Evolutionary conservation across 2,888 invertebrate genomes (phyloP).

Genomic region (Chrysotoxum bicinctum): DNA sequence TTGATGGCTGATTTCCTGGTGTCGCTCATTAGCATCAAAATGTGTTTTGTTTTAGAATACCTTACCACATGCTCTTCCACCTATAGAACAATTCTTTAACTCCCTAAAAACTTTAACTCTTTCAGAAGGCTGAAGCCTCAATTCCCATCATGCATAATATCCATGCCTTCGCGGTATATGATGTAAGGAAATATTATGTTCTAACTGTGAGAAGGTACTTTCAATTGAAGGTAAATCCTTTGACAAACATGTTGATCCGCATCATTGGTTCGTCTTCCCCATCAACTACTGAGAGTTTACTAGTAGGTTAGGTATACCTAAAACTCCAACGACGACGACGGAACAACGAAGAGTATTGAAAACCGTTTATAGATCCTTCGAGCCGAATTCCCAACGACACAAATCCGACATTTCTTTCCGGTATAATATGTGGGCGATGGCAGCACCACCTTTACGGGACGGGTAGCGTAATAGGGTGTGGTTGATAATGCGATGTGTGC

Average conservation of each 20-base stretch:
- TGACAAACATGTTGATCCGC: conserved; percentile 69
- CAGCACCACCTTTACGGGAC: neutral
- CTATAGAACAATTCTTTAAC: neutral
- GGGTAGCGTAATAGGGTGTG: neutral
- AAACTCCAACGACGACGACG: neutral
- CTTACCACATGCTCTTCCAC: neutral
- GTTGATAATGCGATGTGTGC: conserved; percentile 13
- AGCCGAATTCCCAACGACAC: conserved; percentile 65
- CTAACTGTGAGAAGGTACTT: conserved; percentile 40
- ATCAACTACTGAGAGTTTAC: neutral
- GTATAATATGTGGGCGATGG: conserved; percentile 32
- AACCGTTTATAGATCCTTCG: conserved; percentile 68
- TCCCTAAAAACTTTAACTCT: neutral
- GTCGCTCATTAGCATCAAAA: conserved; percentile 48
- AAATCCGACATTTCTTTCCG: conserved; percentile 65
- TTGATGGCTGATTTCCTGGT: conserved; percentile 35
- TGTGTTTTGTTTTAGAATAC: conserved; percentile 29
- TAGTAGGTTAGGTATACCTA: too few species aligned
- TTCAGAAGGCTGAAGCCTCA: neutral
- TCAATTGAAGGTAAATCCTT: conserved; percentile 67
- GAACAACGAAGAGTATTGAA: conserved; percentile 47
- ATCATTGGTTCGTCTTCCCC: conserved; percentile 41
- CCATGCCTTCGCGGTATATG: neutral
- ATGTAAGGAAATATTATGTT: conserved; percentile 38
- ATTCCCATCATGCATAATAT: neutral